Base-by-base conservation (phyloP, 2,113 vertebrate species). In the Perca flavescens region DNA sequence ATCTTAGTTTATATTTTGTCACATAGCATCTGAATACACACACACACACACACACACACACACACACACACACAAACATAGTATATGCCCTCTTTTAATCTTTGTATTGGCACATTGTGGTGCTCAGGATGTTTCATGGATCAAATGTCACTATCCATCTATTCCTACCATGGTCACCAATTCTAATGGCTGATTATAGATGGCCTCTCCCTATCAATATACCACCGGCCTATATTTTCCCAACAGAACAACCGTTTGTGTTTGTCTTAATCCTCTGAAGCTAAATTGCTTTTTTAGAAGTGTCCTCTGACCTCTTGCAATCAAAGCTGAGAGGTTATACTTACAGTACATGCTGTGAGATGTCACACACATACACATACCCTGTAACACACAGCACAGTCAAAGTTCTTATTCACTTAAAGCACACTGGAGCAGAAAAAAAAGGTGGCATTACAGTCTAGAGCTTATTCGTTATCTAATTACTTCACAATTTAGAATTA, bases 141-240 rank as follows among this genome's bases (percentile, higher is more conserved):
- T 82, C 34, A 74, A n/a, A 78, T 86, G 65, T 83, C 79, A 61
- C 58, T 56, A 6, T 67, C 17, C 21, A 40, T 79, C n/a, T 58
- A 17, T 57, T 70, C 14, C 46, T 74, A 74, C 19, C 19, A 77
- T 79, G 65, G 15, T 62, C 68, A 63, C 40, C 74, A 73, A 82
- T 84, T 36, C 14, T 36, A 63, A 28, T 50, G 1, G 4, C 61
- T 88, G 22, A 81, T 86, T 85, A 64, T 15, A 54, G 31, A 60
- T 66, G 52, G 54, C 53, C 28, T 73, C 53, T 17, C 40, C 22
- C 34, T 72, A 16, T 86, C 74, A 71, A 57, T 80, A 69, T 61
- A 17, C 36, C 14, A 53, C 21, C 61, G 46, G 43, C 64, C n/a
- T 36, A 58, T 60, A 43, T 54, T 52, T 43, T n/a, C 6, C 22